Evolutionary conservation across 2,113 vertebrate species (phyloP), one percentile per base, ranked within the genome.

Genomic region (Oryzias woworae): DNA sequence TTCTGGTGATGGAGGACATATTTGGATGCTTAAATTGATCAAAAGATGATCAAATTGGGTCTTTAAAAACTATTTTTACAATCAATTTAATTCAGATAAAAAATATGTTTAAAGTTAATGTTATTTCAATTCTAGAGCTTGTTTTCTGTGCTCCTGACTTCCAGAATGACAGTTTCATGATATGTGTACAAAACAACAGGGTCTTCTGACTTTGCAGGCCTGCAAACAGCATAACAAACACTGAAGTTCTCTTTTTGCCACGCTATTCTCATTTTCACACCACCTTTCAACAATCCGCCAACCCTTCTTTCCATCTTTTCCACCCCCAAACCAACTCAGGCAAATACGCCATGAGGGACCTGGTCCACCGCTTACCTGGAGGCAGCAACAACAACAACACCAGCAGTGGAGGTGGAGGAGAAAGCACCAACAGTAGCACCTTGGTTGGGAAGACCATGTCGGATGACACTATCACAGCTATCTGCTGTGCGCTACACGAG

Each of bases 261-360:
- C 51, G n/a, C 61, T 53, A 49, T 28, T 28, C 64, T 36, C 48
- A 23, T 43, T 53, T 22, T 51, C 45, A n/a, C 26, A 17, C 5
- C 18, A 12, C 47, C 23, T 41, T 48, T 28, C 26, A 28, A 28
- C 26, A 28, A 28, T 28, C 26, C 26, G 26, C 26, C 26, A 28
- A 28, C 26, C 26, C 26, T 28, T 28, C 26, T 28, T 28, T 8
- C 28, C 45, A 20, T 16, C 52, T 18, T 45, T 49, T 36, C 53
- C 57, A 36, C 57, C 28, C 47, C 50, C 5, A 2, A 1, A 41
- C 26, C 23, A 41, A 28, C 18, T 56, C 63, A 91, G 96, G 96
- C 89, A 98, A 98, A 79, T 98, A 98, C 31, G 96, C 96, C 84
- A 97, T 98, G 96, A 92, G 96, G 79, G 96, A 98, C 91, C 91